phyloP scores from a whole-genome alignment of 2,113 vertebrate species.

The Plecturocebus donacophilus region DNA sequence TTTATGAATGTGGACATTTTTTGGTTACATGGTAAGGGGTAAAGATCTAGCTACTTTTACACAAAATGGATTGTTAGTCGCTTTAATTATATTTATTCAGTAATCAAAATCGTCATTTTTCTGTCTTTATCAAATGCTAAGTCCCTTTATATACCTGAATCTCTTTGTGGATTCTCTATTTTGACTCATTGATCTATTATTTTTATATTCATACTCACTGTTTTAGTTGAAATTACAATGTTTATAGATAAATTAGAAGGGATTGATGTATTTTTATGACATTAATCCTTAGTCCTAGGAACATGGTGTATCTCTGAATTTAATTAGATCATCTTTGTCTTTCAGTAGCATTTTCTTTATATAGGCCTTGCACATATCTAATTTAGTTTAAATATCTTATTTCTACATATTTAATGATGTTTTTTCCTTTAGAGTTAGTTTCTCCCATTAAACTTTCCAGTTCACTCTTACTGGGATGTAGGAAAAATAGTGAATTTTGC shows the following conservation, averaged over 20 bases:
- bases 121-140: not conserved
- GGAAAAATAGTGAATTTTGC: not conserved
- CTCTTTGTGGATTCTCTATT: not conserved
- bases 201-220: not conserved
- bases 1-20: not conserved
- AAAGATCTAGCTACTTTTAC: not conserved
- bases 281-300: not conserved
- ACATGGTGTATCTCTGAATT: not conserved
- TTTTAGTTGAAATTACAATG: not conserved
- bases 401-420: not conserved
- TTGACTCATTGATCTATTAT: not conserved
- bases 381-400: not conserved
- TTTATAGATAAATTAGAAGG: not conserved
- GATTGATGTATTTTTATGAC: not conserved
- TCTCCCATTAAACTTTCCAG: not conserved
- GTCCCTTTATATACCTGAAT: not conserved
- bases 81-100: not conserved
- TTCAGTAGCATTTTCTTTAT: not conserved
- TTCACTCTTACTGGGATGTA: not conserved
- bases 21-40: not conserved
- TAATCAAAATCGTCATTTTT: not conserved
- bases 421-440: slow-evolving; percentile 4
- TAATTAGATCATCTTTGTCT: not conserved
- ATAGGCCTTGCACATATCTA: not conserved
- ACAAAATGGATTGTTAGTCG: not conserved